These are phyloP conservation scores for Sardinella longiceps DNA, from an alignment of 2,797 vertebrate species.

Conservation along the genomic window DNA sequence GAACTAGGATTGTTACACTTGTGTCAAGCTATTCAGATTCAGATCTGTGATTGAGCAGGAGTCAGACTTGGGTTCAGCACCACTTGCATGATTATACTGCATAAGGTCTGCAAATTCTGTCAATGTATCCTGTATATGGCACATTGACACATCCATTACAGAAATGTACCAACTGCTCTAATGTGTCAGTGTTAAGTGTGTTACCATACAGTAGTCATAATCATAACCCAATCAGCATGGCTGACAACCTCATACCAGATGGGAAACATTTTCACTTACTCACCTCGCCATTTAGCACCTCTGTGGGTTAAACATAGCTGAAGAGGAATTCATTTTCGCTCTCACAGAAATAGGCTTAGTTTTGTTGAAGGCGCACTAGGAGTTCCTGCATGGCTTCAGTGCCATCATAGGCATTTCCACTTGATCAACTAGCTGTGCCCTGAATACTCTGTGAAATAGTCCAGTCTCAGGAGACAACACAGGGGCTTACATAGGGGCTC, in stretches of 20 bases:
- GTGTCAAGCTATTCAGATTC: background rate
- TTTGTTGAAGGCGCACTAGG: no score
- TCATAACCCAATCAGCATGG: background rate
- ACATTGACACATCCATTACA: background rate
- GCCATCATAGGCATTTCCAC: no score
- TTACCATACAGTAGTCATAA: no score
- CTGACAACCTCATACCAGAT: background rate
- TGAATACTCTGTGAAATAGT: no score
- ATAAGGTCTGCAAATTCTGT: background rate
- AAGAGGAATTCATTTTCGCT: background rate
- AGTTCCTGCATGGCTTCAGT: no score
- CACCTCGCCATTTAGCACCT: background rate
- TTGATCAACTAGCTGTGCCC: no score
- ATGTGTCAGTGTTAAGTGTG: background rate
- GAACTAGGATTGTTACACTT: no score
- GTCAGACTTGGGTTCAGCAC: background rate
- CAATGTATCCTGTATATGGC: background rate
- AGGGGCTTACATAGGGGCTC: no score
- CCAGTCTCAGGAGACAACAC: no score
- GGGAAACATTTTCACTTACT: background rate
- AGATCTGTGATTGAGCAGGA: background rate
- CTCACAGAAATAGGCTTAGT: background rate
- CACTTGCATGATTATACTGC: background rate
- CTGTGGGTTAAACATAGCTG: background rate
- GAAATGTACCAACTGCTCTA: background rate